Evolutionary conservation across 2,113 vertebrate species (phyloP).

Genomic region (Cheilinus undulatus): DNA sequence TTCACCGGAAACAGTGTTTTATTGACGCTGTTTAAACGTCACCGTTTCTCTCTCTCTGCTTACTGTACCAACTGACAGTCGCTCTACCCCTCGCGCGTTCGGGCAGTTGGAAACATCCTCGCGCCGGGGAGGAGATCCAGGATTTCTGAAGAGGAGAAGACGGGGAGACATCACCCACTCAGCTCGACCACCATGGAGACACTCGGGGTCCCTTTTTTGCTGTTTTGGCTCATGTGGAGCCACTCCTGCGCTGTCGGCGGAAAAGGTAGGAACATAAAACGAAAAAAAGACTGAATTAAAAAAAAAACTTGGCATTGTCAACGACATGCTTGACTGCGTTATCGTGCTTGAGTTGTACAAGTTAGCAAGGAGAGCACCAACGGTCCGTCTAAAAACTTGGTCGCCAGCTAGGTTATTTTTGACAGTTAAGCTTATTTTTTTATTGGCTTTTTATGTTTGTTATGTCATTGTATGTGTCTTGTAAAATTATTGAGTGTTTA

Average conservation of each 20-base stretch:
- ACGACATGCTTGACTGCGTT: conserved; percentile 12
- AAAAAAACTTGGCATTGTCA: not conserved
- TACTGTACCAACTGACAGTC: conserved; percentile 4
- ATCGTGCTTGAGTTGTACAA: conserved; percentile 41
- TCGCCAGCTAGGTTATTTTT: not conserved
- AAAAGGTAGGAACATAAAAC: conserved; percentile 77
- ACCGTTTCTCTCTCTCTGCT: conserved; percentile 10
- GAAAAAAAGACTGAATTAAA: not conserved
- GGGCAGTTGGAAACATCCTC: conserved; percentile 31
- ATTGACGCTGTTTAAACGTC: conserved; percentile 2
- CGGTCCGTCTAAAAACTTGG: conserved; percentile 23
- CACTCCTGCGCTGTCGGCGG: conserved; percentile 68
- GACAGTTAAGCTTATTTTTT: not conserved
- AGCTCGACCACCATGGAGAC: conserved; percentile 61
- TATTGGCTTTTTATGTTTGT: not conserved
- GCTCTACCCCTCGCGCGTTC: conserved; percentile 37
- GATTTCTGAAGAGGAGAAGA: conserved; percentile 62
- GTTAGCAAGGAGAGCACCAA: conserved; percentile 17
- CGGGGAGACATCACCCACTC: conserved; percentile 42
- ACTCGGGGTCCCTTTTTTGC: conserved; percentile 53
- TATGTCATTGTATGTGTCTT: no score
- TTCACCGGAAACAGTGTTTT: not conserved
- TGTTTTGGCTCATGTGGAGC: conserved; percentile 71
- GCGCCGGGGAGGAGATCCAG: conserved; percentile 35
- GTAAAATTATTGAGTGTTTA: not conserved